Conservation (phyloP, 2,888 invertebrate species). For the Lumbricus terrestris region DNA sequence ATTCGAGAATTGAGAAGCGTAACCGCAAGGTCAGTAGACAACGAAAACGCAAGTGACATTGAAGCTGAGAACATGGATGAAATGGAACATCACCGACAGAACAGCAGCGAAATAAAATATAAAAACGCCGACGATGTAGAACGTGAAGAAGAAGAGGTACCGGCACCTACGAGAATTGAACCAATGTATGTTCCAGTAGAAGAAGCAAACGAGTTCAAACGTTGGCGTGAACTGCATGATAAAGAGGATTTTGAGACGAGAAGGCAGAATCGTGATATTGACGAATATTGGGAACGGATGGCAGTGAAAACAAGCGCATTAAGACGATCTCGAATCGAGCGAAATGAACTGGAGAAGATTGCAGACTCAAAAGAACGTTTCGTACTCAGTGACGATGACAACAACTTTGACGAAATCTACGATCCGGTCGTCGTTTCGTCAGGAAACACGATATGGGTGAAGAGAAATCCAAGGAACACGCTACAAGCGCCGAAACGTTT, state of each 20-base stretch:
- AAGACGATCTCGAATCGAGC: background rate
- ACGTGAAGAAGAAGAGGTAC: background rate
- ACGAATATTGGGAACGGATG: background rate
- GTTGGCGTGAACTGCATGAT: too few species aligned
- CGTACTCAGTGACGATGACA: background rate
- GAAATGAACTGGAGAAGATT: background rate
- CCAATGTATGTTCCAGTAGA: background rate
- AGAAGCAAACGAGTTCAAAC: background rate
- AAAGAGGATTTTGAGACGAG: too few species aligned
- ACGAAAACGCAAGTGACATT: background rate
- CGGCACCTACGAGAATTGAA: background rate
- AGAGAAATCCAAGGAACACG: too few species aligned
- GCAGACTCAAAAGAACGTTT: background rate
- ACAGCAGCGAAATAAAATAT: background rate
- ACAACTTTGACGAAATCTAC: too few species aligned
- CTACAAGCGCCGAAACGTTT: background rate
- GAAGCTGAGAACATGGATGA: background rate
- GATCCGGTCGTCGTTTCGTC: too few species aligned
- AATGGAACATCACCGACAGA: background rate
- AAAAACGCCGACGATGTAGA: background rate
- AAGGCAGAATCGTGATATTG: background rate
- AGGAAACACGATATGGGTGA: too few species aligned
- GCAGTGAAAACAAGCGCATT: background rate
- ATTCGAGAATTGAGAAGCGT: too few species aligned
- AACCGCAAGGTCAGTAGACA: too few species aligned